phyloP scores from a whole-genome alignment of 2,888 invertebrate species.

The Drosophila mercatorum region DNA sequence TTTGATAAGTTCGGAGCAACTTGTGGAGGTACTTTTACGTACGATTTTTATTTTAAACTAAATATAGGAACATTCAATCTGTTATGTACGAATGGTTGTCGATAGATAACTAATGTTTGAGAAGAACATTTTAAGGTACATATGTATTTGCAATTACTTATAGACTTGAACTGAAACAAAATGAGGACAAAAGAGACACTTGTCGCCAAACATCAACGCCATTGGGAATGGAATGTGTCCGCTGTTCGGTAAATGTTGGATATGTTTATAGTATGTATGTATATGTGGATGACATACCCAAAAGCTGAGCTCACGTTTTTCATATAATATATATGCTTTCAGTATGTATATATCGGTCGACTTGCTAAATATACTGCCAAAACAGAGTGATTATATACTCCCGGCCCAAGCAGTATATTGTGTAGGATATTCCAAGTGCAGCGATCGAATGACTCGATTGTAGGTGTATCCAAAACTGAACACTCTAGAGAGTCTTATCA shows the following conservation, averaged over 20 bases:
- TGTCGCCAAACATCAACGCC: neutral
- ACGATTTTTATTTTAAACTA: too few relatives aligned
- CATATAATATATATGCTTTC: neutral
- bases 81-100: too few relatives aligned
- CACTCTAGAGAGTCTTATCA: neutral
- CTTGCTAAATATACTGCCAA: neutral
- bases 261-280: neutral
- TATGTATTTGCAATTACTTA: neutral
- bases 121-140: neutral
- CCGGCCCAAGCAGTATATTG: neutral
- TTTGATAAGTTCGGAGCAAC: too few relatives aligned
- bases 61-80: too few relatives aligned
- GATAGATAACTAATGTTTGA: neutral
- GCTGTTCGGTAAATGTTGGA: neutral
- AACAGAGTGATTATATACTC: neutral
- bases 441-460: neutral
- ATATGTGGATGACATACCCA: neutral
- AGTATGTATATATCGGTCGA: neutral
- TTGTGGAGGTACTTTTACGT: too few relatives aligned
- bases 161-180: neutral
- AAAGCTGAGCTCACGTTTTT: constrained; percentile 4
- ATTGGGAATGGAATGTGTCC: neutral
- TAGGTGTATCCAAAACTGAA: neutral
- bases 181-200: neutral
- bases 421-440: neutral